Evolutionary conservation across 2,113 vertebrate genomes (phyloP).

Genomic region (Caranx ignobilis): DNA sequence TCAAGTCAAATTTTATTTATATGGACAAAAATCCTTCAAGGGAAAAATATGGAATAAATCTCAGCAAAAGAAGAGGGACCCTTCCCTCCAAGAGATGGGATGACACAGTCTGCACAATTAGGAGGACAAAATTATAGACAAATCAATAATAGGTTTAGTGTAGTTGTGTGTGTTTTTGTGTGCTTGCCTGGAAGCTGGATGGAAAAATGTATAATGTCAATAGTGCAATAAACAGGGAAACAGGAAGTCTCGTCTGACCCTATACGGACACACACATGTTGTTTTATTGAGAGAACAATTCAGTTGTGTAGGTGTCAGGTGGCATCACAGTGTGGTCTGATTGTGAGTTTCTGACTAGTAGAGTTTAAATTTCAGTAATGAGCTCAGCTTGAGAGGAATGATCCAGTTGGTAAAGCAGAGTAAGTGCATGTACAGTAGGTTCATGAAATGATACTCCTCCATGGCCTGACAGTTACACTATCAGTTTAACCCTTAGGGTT

Average conservation of each 20-base stretch:
- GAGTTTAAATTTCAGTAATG: constrained; percentile 7
- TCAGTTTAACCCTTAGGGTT: constrained; percentile 12
- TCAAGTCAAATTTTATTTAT: too few relatives aligned
- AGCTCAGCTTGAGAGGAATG: constrained; percentile 38
- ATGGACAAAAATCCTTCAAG: too few relatives aligned
- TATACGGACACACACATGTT: not conserved
- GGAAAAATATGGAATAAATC: too few relatives aligned
- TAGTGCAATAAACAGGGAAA: constrained; percentile 30
- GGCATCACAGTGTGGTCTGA: not conserved
- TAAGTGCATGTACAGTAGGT: not conserved
- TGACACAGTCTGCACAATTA: too few relatives aligned
- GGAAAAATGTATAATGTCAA: constrained; percentile 26
- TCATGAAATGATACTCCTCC: constrained; percentile 27
- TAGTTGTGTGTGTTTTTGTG: not conserved
- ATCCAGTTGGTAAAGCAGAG: constrained; percentile 1
- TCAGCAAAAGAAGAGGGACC: too few relatives aligned
- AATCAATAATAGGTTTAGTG: not conserved
- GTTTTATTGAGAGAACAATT: not conserved
- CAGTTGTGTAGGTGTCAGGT: not conserved
- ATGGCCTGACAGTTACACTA: not conserved
- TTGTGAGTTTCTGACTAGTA: not conserved
- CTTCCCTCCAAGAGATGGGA: too few relatives aligned
- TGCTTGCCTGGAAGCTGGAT: constrained; percentile 9
- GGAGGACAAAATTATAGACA: too few relatives aligned
- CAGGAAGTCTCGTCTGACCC: not conserved